Conservation (phyloP, 2,888 invertebrate species). For the Cephus spinipes region DNA sequence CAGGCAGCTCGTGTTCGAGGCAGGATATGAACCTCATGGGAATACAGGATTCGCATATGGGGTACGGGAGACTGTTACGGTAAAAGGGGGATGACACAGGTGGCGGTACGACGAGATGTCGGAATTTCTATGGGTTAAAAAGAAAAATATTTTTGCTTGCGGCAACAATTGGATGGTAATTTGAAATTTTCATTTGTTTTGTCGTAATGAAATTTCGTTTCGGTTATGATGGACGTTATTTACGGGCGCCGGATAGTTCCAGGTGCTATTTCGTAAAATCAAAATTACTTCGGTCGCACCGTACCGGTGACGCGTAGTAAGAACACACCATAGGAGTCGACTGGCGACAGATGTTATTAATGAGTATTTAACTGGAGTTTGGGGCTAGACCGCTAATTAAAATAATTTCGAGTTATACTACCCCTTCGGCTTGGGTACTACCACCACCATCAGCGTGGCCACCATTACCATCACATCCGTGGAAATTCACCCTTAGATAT, state of each 20-base stretch:
- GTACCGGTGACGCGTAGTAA: neutral
- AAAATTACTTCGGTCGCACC: constrained; percentile 17
- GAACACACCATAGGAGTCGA: neutral
- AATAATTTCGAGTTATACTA: constrained; percentile 54
- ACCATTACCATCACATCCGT: neutral
- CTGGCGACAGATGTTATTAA: constrained; percentile 60
- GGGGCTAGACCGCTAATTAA: constrained; percentile 61
- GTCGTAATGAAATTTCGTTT: neutral
- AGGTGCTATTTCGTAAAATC: constrained; percentile 19
- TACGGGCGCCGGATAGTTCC: constrained; percentile 3
- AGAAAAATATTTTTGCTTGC: constrained; percentile 17
- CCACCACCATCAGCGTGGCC: neutral
- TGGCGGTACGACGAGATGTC: neutral
- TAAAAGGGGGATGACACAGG: neutral
- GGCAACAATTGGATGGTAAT: constrained; percentile 2
- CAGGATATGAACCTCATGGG: constrained; percentile 23
- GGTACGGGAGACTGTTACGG: neutral
- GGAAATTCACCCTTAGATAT: neutral
- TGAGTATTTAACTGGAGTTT: constrained; percentile 59
- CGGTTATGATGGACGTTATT: neutral
- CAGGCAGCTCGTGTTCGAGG: neutral
- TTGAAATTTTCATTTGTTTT: neutral
- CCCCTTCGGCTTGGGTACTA: neutral
- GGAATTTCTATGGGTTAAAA: neutral
- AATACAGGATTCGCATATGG: neutral